Evolutionary conservation across 2,797 vertebrate species (phyloP).

Genomic region (Euthynnus affinis): DNA sequence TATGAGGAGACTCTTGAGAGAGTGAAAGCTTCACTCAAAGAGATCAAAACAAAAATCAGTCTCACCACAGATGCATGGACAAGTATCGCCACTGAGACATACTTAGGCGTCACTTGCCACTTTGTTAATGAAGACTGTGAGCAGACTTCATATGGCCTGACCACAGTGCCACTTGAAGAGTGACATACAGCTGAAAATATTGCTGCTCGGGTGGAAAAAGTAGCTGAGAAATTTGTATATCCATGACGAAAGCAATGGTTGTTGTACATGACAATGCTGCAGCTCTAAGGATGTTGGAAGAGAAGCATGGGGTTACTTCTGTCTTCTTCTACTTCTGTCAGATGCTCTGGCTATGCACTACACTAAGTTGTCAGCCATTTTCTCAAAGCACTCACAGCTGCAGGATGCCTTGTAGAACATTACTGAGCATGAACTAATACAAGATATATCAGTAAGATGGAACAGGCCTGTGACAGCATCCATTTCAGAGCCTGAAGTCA

Average conservation of each 20-base stretch:
- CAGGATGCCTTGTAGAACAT: background rate
- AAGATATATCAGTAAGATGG: conserved; percentile 29
- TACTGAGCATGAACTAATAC: conserved; percentile 15
- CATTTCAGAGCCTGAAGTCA: conserved; percentile 6
- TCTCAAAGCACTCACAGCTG: conserved; percentile 12
- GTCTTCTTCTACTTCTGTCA: background rate
- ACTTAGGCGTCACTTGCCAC: conserved; percentile 41
- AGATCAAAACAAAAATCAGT: background rate
- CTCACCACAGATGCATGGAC: conserved; percentile 32
- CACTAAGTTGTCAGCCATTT: conserved; percentile 9
- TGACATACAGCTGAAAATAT: conserved; percentile 24
- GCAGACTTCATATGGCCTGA: conserved; percentile 14
- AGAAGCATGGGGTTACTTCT: conserved; percentile 27
- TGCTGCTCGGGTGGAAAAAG: conserved; percentile 1
- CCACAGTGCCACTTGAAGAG: conserved; percentile 21
- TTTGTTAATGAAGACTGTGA: conserved; percentile 43
- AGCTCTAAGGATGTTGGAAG: conserved; percentile 23
- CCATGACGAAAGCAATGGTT: background rate
- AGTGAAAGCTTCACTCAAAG: conserved; percentile 8
- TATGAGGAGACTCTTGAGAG: conserved; percentile 18
- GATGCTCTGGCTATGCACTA: conserved; percentile 29
- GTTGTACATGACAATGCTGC: conserved; percentile 43
- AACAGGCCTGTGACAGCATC: conserved; percentile 36
- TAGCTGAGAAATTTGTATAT: conserved; percentile 1
- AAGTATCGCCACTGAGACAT: conserved; percentile 32